Base-by-base conservation (phyloP, 2,888 invertebrate genomes). In the Drosophila yooni region DNA sequence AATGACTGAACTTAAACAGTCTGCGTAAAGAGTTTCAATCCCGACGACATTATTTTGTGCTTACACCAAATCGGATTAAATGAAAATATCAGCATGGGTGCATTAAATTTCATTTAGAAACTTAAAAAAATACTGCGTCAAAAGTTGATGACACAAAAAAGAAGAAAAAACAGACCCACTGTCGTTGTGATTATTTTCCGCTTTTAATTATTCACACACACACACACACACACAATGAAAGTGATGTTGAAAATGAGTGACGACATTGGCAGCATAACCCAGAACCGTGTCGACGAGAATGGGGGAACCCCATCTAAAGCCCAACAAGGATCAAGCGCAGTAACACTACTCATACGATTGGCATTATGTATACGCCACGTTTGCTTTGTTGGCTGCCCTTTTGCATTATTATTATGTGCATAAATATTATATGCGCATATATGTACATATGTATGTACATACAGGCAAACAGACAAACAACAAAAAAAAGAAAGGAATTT, bases 241-340 rank as follows among this genome's bases (percentile, higher is more conserved):
- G 76, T 81, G 82, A 62, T 59, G 68, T 64, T 81, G 71, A 70
- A 68, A 66, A 79, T 89, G 84, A 87, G 70, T 87, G 89, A 83
- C 89, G 88, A 74, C 79, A 82, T 79, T 83, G 88, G 74, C 65
- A 73, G 62, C 29, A 52, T 58, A 58, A 38, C n/a, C 69, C 46
- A 70, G 27, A 38, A 15, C 15, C 11, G 10, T 18, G 10, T 8
- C n/a, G 43, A 6, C 8, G n/a, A 8, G 4, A 0, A 8, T 38
- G 1, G 40, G 40, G 21, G 5, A 36, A 2, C 25, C 11, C 25
- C 43, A 70, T 53, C 38, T 52, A 21, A 25, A 48, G 53, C 36
- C 36, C 50, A 56, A 29, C 46, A 65, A 66, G 61, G 76, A 66
- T 76, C 67, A 66, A 59, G 54, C 53, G 59, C 46, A 69, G 56